A percentile compares a stretch with the other conserved stretches of the same genome.
These are phyloP conservation scores for Lasioglossum calceatum DNA, from an alignment of 2,888 invertebrate genomes.

Conservation along the genomic window DNA sequence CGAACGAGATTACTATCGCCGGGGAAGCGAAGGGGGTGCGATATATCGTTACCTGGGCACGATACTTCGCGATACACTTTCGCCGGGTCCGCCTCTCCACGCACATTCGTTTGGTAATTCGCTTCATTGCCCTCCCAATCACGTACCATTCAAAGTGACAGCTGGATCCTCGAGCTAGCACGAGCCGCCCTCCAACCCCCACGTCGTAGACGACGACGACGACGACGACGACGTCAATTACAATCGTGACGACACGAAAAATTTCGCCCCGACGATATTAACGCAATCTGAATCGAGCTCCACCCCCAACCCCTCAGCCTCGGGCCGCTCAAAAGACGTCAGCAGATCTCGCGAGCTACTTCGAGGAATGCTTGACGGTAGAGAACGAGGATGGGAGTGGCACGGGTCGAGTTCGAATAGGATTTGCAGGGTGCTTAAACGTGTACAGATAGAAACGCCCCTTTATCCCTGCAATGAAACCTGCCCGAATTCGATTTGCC, in stretches of 20 bases:
- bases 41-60: conserved; percentile 59
- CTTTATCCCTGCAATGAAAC: conserved; percentile 47
- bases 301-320: neutral
- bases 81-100: conserved; percentile 57
- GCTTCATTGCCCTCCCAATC: conserved; percentile 80
- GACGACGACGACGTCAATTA: conserved; percentile 67
- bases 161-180: conserved; percentile 70
- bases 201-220: neutral
- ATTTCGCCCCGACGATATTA: conserved; percentile 63
- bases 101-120: conserved; percentile 71
- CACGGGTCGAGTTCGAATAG: conserved; percentile 31
- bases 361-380: conserved; percentile 10
- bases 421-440: conserved; percentile 48
- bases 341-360: conserved; percentile 52
- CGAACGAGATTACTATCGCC: conserved; percentile 61
- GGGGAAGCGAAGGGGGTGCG: conserved; percentile 26
- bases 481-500: conserved; percentile 44
- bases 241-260: conserved; percentile 66
- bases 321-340: conserved; percentile 48
- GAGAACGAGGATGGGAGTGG: neutral
- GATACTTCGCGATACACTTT: conserved; percentile 70
- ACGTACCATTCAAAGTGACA: conserved; percentile 80
- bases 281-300: conserved; percentile 58
- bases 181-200: conserved; percentile 27
- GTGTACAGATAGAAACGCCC: conserved; percentile 27